Evolutionary conservation across 2,113 vertebrate species (phyloP).

Genomic region (Onychorhynchus coronatus): DNA sequence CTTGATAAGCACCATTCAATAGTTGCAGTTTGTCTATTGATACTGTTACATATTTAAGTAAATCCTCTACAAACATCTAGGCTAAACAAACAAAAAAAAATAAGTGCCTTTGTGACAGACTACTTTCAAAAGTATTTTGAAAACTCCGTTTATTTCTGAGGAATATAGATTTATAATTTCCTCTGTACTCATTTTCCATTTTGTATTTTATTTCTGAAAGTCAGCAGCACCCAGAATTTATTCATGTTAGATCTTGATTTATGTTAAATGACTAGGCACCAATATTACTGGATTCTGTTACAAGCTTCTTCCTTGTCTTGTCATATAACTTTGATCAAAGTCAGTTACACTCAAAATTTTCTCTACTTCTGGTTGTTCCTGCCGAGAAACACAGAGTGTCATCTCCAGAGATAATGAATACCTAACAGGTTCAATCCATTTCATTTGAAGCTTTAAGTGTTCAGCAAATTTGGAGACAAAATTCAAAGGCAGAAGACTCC

Average conservation of each 20-base stretch:
- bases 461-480: not conserved
- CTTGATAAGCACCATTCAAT: not conserved
- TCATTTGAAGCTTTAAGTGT: not conserved
- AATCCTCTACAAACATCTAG: not conserved
- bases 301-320: not conserved
- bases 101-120: not conserved
- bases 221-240: not conserved
- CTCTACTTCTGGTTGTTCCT: not conserved
- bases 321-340: slow-evolving; percentile 25
- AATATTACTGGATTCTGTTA: not conserved
- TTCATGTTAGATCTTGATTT: not conserved
- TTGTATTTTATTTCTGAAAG: not conserved
- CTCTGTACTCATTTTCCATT: not conserved
- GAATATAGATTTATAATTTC: not conserved
- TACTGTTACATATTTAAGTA: not conserved
- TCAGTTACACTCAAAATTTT: not conserved
- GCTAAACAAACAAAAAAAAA: not conserved
- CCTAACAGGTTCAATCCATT: not conserved
- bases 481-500: not conserved
- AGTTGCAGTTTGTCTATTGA: not conserved
- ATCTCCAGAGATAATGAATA: not conserved
- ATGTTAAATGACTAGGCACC: not conserved
- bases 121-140: not conserved
- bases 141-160: not conserved
- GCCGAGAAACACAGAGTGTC: not conserved